Evolutionary conservation across 1,140 invertebrate genomes (phyloP).

Genomic region (Limonius californicus): DNA sequence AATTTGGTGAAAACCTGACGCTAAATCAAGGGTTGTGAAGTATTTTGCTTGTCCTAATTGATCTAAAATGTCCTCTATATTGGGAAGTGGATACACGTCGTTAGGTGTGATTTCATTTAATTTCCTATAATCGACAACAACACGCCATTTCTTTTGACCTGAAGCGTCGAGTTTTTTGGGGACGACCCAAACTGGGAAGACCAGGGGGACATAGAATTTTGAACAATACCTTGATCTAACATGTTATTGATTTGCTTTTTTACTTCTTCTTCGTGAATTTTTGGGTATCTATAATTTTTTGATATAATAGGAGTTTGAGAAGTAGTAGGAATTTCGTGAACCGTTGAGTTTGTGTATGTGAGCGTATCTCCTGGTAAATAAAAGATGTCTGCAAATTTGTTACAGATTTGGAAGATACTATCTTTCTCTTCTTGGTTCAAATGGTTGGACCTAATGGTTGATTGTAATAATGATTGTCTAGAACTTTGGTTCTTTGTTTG

Average conservation of each 20-base stretch:
- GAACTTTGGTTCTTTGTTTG: no score
- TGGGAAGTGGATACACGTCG: slow-evolving; percentile 51
- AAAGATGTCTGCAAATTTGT: not conserved
- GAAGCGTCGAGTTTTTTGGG: slow-evolving; percentile 28
- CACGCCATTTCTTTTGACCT: slow-evolving; percentile 34
- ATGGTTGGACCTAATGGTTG: not conserved
- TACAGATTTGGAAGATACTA: not conserved
- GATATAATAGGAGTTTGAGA: not conserved
- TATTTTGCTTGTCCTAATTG: slow-evolving; percentile 43
- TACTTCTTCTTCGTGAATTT: slow-evolving; percentile 26
- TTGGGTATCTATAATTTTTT: slow-evolving; percentile 25
- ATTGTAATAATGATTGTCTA: no score
- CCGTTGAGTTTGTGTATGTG: not conserved
- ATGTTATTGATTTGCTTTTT: not conserved
- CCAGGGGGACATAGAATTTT: slow-evolving; percentile 17
- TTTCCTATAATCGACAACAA: slow-evolving; percentile 44
- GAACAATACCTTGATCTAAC: slow-evolving; percentile 24
- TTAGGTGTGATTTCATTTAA: slow-evolving; percentile 39
- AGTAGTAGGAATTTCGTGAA: not conserved
- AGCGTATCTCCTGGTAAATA: not conserved
- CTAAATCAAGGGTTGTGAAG: slow-evolving; percentile 50
- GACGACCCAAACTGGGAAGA: slow-evolving; percentile 24
- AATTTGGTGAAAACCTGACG: slow-evolving; percentile 48
- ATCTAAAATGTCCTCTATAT: slow-evolving; percentile 48
- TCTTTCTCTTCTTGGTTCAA: not conserved